phyloP scores from a whole-genome alignment of 2,113 vertebrate species.

The Toxostoma redivivum region DNA sequence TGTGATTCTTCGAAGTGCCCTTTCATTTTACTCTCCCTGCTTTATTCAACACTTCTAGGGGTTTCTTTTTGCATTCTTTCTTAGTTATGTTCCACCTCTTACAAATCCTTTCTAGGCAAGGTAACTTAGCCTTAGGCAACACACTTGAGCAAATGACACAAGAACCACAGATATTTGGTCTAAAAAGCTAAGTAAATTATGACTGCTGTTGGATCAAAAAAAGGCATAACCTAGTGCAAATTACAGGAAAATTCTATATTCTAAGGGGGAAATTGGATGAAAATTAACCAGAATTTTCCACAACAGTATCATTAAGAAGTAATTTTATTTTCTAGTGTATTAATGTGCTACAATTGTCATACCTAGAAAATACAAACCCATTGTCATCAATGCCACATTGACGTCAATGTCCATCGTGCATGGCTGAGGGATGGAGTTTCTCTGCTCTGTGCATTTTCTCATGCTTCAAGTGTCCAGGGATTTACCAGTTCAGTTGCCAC shows the following conservation, averaged over 20 bases:
- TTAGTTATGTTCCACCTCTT: background rate
- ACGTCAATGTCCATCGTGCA: accelerated
- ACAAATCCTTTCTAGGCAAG: background rate
- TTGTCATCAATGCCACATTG: accelerated
- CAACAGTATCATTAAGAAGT: background rate
- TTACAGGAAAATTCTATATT: background rate
- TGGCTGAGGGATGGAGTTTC: background rate
- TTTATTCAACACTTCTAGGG: background rate
- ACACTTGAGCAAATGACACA: background rate
- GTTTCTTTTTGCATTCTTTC: background rate
- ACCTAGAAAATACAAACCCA: background rate
- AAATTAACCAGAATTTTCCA: background rate
- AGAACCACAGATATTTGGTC: background rate
- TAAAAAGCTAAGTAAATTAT: background rate
- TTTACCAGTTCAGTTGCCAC: background rate
- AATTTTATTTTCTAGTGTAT: background rate
- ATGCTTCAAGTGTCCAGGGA: background rate
- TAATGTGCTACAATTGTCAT: background rate
- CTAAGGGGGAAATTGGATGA: background rate
- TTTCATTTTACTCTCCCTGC: background rate
- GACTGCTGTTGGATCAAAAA: background rate
- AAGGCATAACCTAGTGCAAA: background rate
- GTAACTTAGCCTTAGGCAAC: background rate
- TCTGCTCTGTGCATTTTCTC: background rate
- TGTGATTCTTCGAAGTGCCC: background rate